Evolutionary conservation across 2,797 vertebrate species (phyloP), one percentile per base, ranked within the genome.

Genomic region (Spinus olivaceus): DNA sequence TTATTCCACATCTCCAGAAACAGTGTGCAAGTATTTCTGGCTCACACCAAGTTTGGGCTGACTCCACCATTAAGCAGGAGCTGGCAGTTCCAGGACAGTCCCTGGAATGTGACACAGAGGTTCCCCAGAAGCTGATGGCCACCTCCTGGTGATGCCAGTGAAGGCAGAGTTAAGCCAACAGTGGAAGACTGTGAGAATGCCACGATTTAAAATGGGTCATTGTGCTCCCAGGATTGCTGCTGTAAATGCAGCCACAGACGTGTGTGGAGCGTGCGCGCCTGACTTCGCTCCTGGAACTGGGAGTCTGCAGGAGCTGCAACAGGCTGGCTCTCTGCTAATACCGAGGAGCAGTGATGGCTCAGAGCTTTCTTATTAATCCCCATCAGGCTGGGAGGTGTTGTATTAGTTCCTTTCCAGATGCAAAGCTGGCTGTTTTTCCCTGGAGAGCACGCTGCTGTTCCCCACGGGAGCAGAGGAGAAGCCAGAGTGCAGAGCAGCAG

Each of bases 121-220:
- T 35, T 93, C 67, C 64, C 60, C 67, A 71, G 84, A 57, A 81
- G 80, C 6, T 92, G 76, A 33, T 86, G 89, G 91, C 81, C 83
- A 81, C 54, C 81, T 96, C 86, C 86, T 94, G 90, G 71, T 35
- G 72, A 83, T 85, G 72, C 65, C 86, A 88, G 91, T 67, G 69
- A 86, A 86, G 82, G 60, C 86, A 85, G 88, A 96, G 84, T 92
- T 93, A 92, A 96, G 67, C 53, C 84, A 88, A 33, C 37, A 47
- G 39, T 1, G 3, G 77, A 19, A 81, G 77, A 8, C 9, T 90
- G 82, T 60, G 86, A 71, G 85, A 93, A 81, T 0, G 2, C 65
- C 70, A 41, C 1, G 0, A 32, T 90, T 91, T 65, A 51, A 93
- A 91, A 81, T 28, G 72, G 84, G 86, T 89, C 87, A 69, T 83